phyloP scores from a whole-genome alignment of 2,797 vertebrate species.

The Oceanodroma leucorhoa region DNA sequence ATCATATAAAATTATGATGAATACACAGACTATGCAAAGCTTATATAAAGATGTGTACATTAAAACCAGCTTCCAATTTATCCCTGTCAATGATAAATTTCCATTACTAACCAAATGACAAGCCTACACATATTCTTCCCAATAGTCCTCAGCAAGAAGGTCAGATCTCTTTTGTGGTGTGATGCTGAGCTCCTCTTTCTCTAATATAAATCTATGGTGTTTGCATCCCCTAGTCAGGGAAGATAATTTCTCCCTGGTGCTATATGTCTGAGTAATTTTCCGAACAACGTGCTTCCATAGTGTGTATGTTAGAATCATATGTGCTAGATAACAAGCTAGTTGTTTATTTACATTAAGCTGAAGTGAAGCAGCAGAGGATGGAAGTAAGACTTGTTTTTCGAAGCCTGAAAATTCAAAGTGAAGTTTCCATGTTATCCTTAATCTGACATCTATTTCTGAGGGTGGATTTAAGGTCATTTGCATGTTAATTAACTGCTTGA shows the following conservation, averaged over 20 bases:
- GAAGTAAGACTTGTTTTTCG: background rate
- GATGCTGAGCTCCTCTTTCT: background rate
- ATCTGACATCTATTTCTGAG: background rate
- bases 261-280: background rate
- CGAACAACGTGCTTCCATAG: fast-evolving
- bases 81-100: background rate
- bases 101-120: background rate
- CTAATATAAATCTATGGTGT: background rate
- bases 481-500: background rate
- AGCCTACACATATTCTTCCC: background rate
- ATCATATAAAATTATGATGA: background rate
- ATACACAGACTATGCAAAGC: background rate
- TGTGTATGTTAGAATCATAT: background rate
- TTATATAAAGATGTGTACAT: background rate
- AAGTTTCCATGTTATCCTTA: background rate
- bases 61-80: background rate
- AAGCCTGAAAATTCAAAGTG: background rate
- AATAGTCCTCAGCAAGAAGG: background rate
- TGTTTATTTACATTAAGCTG: background rate
- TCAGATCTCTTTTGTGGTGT: background rate
- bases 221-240: background rate
- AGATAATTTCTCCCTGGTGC: background rate
- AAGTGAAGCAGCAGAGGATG: background rate
- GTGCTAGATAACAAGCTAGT: background rate
- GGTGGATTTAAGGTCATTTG: background rate